phyloP scores from a whole-genome alignment of 2,888 invertebrate species.

The Pyralis farinalis region DNA sequence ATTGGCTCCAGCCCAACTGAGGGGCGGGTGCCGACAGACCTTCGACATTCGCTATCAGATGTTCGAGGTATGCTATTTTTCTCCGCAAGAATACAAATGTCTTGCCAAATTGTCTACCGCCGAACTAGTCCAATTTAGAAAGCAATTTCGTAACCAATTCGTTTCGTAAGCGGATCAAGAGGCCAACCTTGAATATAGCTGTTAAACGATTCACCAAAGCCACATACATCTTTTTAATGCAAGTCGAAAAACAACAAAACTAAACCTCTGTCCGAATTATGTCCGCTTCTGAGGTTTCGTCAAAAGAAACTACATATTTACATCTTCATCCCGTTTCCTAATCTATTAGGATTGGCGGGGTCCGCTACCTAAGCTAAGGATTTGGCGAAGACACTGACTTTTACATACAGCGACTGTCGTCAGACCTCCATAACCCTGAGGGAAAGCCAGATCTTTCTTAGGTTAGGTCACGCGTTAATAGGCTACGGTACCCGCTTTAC shows the following conservation, averaged over 20 bases:
- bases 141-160: conserved; percentile 79
- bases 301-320: too few relatives aligned
- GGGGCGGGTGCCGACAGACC: conserved; percentile 52
- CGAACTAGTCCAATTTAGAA: conserved; percentile 78
- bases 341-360: too few relatives aligned
- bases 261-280: background rate
- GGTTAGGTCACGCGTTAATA: too few relatives aligned
- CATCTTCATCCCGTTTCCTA: too few relatives aligned
- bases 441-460: too few relatives aligned
- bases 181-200: conserved; percentile 71
- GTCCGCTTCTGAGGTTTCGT: background rate
- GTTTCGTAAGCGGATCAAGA: conserved; percentile 76
- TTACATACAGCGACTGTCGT: too few relatives aligned
- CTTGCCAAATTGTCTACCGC: conserved; percentile 78
- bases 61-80: conserved; percentile 74
- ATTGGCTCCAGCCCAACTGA: conserved; percentile 68
- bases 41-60: conserved; percentile 68
- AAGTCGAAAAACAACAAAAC: conserved; percentile 47
- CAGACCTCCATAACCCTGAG: too few relatives aligned
- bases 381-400: too few relatives aligned
- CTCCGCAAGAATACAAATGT: conserved; percentile 77
- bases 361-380: too few relatives aligned
- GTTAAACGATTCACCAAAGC: conserved; percentile 62
- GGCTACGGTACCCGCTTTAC: too few relatives aligned
- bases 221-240: conserved; percentile 61